A percentile compares a stretch with the other conserved stretches of the same genome.
Conservation (phyloP, 2,113 vertebrate species). For the Myiagra hebetior region DNA sequence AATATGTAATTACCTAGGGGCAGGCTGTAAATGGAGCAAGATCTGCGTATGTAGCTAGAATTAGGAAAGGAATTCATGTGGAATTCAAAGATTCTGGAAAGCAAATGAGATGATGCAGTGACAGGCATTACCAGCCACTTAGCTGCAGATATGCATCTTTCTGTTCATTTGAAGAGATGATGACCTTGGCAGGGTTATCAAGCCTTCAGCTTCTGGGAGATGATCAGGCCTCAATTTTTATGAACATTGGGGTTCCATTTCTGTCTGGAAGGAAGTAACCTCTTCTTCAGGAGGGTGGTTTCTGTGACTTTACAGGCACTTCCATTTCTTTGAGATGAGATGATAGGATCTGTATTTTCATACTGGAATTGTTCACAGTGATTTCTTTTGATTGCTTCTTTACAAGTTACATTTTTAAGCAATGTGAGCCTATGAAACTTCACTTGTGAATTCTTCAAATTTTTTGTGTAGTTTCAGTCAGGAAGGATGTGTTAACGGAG, state of each 20-base stretch:
- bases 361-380: background rate
- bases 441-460: background rate
- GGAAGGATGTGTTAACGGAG: background rate
- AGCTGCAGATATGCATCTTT: background rate
- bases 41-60: background rate
- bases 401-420: background rate
- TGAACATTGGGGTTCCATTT: background rate
- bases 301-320: background rate
- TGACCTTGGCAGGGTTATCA: background rate
- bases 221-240: background rate
- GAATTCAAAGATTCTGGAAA: background rate
- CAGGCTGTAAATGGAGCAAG: background rate
- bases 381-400: background rate
- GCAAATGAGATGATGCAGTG: background rate
- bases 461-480: background rate
- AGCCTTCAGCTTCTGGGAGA: background rate
- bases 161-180: background rate
- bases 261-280: background rate
- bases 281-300: background rate
- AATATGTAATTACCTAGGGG: background rate
- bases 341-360: background rate
- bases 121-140: background rate
- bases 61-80: background rate
- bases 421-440: background rate
- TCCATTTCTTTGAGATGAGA: background rate